Evolutionary conservation across 2,113 vertebrate species (phyloP), one percentile per base, ranked within the genome.

Genomic region (Forbesichthys papilliferus): DNA sequence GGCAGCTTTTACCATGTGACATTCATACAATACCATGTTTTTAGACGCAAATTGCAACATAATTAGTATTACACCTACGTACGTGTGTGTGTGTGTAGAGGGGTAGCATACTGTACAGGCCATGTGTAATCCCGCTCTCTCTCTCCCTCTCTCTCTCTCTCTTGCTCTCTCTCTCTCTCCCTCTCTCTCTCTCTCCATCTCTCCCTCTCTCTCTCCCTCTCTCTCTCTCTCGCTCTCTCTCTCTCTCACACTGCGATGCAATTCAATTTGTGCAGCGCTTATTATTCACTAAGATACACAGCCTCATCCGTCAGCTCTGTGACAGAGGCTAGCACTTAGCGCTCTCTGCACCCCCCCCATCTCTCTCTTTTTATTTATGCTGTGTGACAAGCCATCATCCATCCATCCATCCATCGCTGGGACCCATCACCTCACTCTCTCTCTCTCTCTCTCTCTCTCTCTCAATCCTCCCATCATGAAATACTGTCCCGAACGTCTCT

Each of bases 211-310:
- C 27, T 27, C 27, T 27, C 20, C 2, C 27, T 27, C 27, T 27
- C 27, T 27, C 27, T 3, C 27, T 27, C 27, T 3, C 27, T 0
- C 69, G 10, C 71, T 9, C 12, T n/a, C 12, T 75, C 57, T 59
- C 65, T 0, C 69, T 18, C 73, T 9, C 12, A 13, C 12, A 59
- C 73, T 69, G 84, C 74, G 84, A 79, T 74, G 66, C 73, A 80
- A 77, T 84, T 75, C 77, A 80, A 77, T 87, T 85, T 84, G 69
- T 53, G 64, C 62, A 59, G 62, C 62, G 47, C 73, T 77, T 81
- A 73, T 83, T 80, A 76, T 66, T 80, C 76, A 77, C 78, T 65
- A 73, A 74, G 51, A 75, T 49, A 47, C 48, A 67, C 71, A 74
- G 34, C 55, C 48, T 77, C 76, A 78, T 75, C 76, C 56, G 70